phyloP scores from a whole-genome alignment of 1,140 invertebrate genomes.

The Holotrichia oblita region DNA sequence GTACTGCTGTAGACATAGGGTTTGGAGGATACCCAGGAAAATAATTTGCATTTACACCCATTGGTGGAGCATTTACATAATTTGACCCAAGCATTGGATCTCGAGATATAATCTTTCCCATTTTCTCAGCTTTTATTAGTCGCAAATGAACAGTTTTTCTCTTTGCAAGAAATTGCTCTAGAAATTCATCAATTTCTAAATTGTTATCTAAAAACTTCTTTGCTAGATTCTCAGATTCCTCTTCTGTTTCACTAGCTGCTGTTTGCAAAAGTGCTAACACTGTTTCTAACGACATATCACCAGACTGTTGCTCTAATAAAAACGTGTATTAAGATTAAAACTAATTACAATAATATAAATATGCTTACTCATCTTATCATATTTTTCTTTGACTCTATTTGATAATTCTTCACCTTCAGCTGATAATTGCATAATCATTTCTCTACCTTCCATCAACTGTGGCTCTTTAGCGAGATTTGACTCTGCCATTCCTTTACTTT shows the following conservation, averaged over 20 bases:
- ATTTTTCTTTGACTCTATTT: constrained; percentile 72
- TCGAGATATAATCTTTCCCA: constrained; percentile 77
- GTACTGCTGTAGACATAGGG: constrained; percentile 60
- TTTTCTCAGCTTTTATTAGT: constrained; percentile 87
- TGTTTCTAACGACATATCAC: constrained; percentile 79
- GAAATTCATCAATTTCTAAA: constrained; percentile 78
- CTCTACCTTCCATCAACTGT: constrained; percentile 76
- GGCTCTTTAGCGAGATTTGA: constrained; percentile 86
- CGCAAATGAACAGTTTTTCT: constrained; percentile 82
- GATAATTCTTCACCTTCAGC: constrained; percentile 75
- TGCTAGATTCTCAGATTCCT: constrained; percentile 83
- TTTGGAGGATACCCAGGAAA: constrained; percentile 57
- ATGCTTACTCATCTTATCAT: constrained; percentile 71
- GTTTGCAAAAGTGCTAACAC: constrained; percentile 85
- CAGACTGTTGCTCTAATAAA: constrained; percentile 71
- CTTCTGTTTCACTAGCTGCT: constrained; percentile 86
- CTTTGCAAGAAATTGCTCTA: constrained; percentile 78
- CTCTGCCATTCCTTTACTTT: constrained; percentile 87
- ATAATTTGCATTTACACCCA: constrained; percentile 57
- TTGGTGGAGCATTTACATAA: constrained; percentile 58
- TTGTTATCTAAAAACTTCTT: constrained; percentile 80
- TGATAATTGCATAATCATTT: constrained; percentile 73
- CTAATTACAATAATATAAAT: constrained; percentile 36
- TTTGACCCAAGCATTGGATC: constrained; percentile 55
- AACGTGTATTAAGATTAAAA: constrained; percentile 50